Percentiles rank a stretch among this genome's conserved stretches.
Conservation (phyloP, 1,140 invertebrate species). For the Lepidurus arcticus region DNA sequence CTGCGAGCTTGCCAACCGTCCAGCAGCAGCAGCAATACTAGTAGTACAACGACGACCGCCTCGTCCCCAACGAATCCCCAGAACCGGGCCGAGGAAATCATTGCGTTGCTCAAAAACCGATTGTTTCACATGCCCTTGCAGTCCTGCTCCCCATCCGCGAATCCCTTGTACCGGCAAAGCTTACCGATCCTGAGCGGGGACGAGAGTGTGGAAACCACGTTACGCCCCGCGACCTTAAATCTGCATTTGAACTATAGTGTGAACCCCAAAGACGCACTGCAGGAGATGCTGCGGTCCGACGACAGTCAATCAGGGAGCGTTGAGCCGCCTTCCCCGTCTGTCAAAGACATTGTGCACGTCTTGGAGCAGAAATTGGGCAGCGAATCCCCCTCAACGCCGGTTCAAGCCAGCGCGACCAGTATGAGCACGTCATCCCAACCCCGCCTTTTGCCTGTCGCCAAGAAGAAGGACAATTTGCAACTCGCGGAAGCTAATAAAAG, state of each 20-base stretch:
- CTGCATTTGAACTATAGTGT: constrained; percentile 20
- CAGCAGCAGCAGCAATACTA: not conserved
- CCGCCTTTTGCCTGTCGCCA: constrained; percentile 3
- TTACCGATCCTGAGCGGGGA: not conserved
- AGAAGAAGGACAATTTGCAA: not conserved
- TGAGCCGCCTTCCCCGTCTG: constrained; percentile 26
- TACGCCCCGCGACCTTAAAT: constrained; percentile 27
- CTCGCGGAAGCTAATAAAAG: constrained; percentile 50
- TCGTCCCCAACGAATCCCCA: constrained; percentile 8
- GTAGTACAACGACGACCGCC: constrained; percentile 23
- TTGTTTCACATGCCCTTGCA: constrained; percentile 24
- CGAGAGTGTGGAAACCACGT: not conserved
- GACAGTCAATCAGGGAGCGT: not conserved
- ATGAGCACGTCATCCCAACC: constrained; percentile 19
- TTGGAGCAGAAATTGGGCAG: constrained; percentile 25
- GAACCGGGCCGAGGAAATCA: constrained; percentile 28
- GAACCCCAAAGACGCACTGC: constrained; percentile 22
- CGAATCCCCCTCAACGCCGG: constrained; percentile 26
- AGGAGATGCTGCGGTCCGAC: no score
- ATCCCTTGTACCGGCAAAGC: constrained; percentile 26
- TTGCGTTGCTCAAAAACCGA: constrained; percentile 31
- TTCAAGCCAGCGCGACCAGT: constrained; percentile 7
- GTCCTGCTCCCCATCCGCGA: not conserved
- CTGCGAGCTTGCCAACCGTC: constrained; percentile 1
- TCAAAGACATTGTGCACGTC: constrained; percentile 29